phyloP scores from a whole-genome alignment of 2,797 vertebrate species.

The Falco berigora region DNA sequence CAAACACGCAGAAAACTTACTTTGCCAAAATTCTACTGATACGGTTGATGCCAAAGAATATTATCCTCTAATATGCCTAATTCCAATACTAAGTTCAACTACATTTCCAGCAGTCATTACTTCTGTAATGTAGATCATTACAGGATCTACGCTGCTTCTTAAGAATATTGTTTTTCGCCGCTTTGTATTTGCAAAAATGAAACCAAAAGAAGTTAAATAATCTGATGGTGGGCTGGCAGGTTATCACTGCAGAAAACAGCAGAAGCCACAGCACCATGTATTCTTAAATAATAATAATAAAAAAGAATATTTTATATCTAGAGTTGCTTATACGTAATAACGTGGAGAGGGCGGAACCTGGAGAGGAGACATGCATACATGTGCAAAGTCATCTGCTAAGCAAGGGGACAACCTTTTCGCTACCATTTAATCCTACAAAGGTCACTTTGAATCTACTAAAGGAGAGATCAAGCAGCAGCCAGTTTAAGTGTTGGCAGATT shows the following conservation, averaged over 20 bases:
- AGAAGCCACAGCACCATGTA: neutral
- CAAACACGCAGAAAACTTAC: neutral
- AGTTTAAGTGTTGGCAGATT: neutral
- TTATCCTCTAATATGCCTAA: neutral
- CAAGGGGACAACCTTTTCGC: neutral
- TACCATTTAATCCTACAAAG: neutral
- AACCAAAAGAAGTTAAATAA: neutral
- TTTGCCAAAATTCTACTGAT: neutral
- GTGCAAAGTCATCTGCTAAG: neutral
- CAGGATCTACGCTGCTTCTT: neutral
- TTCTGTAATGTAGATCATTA: neutral
- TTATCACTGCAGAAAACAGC: neutral
- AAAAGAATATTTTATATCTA: neutral
- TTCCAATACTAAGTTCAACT: neutral
- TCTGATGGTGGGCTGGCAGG: rapidly evolving
- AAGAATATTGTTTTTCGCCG: neutral
- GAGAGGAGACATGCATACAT: rapidly evolving
- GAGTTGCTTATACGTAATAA: neutral
- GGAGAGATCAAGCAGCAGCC: neutral
- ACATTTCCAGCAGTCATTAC: neutral
- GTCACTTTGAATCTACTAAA: neutral
- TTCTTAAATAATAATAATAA: neutral
- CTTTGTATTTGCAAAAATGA: neutral
- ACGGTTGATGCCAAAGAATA: neutral
- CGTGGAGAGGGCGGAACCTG: neutral